Base-by-base conservation (phyloP, 2,113 vertebrate genomes). In the Nycticorax nycticorax region DNA sequence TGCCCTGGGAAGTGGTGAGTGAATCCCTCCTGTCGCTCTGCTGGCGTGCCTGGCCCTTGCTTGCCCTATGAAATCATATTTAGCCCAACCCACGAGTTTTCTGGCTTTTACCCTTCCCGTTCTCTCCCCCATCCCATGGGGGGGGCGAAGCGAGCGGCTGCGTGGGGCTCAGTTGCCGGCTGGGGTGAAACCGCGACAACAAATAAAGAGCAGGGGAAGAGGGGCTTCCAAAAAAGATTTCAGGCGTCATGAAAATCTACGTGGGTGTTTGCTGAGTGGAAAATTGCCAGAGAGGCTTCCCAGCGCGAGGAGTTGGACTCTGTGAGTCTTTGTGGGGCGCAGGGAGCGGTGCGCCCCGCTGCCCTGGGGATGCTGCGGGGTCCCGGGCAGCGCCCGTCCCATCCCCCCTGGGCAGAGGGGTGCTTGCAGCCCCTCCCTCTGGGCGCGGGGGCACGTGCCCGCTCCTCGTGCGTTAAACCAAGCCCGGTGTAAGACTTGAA, bases 291-390 rank as follows among this genome's bases (percentile, higher is more conserved):
- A 8, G 30, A 21, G 19, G 7, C 8, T 9, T 78, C 60, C 15
- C 6, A 5, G 50, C 2, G 6, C 9, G 2, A 24, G 32, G 26
- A 11, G 8, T 10, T 56, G 15, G 20, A 17, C 56, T 18, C 26
- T 12, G 85, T 3, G 9, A 12, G 57, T 12, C 66, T 84, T 59
- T 10, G 27, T 10, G 45, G 48, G 60, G 41, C 55, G n/a, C 22
- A 6, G 1, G 3, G 41, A 5, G 10, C 11, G 2, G 21, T 2
- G 6, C 15, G 28, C 20, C 1, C 0, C 6, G 1, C 33, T 52
- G 24, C 60, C 3, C 8, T 2, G 12, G 86, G 60, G 67, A 8
- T 28, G 78, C 50, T 23, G 67, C 37, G 5, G 43, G 50, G 8
- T 8, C 8, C 19, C 0, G 8, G n/a, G n/a, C 33, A 39, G 35